Evolutionary conservation across 2,888 invertebrate genomes (phyloP).

Genomic region (Acleris literana): DNA sequence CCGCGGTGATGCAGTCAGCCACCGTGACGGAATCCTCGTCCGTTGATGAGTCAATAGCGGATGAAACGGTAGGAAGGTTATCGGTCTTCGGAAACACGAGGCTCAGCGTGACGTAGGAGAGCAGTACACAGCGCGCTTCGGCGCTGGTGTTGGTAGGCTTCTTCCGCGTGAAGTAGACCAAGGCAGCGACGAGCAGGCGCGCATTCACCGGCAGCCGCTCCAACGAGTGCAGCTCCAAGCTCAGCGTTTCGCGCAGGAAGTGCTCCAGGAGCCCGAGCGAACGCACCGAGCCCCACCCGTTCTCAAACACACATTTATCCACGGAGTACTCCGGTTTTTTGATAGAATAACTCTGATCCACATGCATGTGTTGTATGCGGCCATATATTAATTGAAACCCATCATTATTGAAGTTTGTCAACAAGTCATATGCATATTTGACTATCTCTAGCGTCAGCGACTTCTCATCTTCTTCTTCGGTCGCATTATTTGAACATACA

Average conservation of each 20-base stretch:
- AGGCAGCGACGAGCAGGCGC: slow-evolving; percentile 30
- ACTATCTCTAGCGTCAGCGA: slow-evolving; percentile 50
- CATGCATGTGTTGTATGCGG: not conserved
- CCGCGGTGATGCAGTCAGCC: slow-evolving; percentile 41
- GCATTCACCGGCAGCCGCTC: slow-evolving; percentile 8
- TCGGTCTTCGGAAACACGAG: slow-evolving; percentile 5
- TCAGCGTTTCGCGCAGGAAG: slow-evolving; percentile 21
- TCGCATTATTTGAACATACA: slow-evolving; percentile 17
- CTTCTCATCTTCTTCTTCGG: slow-evolving; percentile 42
- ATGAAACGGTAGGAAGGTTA: not conserved
- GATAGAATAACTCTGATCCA: not conserved
- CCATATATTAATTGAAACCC: slow-evolving; percentile 20
- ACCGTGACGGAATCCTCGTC: slow-evolving; percentile 21
- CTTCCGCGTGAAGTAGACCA: slow-evolving; percentile 46
- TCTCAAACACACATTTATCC: slow-evolving; percentile 19
- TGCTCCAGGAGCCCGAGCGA: slow-evolving; percentile 27
- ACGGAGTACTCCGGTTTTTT: slow-evolving; percentile 4
- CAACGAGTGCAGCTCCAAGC: slow-evolving; percentile 3
- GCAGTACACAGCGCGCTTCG: slow-evolving; percentile 21
- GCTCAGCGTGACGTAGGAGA: slow-evolving; percentile 28
- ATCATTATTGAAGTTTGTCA: slow-evolving; percentile 47
- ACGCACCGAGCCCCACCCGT: slow-evolving; percentile 30
- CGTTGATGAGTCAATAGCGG: not conserved
- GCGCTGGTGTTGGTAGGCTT: not conserved
- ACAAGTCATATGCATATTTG: slow-evolving; percentile 53